Percentiles rank a stretch among this genome's conserved stretches.
These are phyloP conservation scores for Ovis canadensis DNA, from an alignment of 2,113 vertebrate genomes.

Conservation along the genomic window DNA sequence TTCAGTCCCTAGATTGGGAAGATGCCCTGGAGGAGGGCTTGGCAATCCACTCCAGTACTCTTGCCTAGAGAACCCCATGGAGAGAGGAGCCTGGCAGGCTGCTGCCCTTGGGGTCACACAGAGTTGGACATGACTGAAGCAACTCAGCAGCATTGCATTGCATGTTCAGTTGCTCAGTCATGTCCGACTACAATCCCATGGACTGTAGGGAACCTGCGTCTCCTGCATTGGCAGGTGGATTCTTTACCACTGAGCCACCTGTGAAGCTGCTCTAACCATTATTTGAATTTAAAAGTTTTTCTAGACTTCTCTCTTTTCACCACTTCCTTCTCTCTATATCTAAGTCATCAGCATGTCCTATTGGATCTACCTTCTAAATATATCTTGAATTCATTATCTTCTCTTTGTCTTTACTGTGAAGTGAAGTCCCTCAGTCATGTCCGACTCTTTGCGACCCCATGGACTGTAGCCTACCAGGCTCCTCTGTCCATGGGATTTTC, in stretches of 20 bases:
- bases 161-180: neutral
- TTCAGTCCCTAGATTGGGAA: neutral
- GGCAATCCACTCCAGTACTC: neutral
- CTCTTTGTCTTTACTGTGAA: neutral
- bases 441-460: too few relatives aligned
- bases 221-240: neutral
- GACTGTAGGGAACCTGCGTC: neutral
- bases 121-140: neutral
- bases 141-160: neutral
- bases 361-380: neutral
- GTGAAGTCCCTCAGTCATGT: too few relatives aligned
- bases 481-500: too few relatives aligned
- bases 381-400: neutral
- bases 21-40: neutral
- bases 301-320: neutral
- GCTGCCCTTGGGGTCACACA: neutral
- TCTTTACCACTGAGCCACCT: neutral
- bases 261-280: neutral
- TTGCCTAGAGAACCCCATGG: neutral
- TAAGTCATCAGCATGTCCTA: neutral
- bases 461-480: too few relatives aligned
- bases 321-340: fast-evolving
- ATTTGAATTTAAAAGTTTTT: neutral
- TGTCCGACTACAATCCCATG: neutral
- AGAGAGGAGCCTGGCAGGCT: neutral